Percentiles rank a stretch among this genome's conserved stretches.
Evolutionary conservation across 2,797 vertebrate species (phyloP).

Genomic region (Pyrocephalus nanus): DNA sequence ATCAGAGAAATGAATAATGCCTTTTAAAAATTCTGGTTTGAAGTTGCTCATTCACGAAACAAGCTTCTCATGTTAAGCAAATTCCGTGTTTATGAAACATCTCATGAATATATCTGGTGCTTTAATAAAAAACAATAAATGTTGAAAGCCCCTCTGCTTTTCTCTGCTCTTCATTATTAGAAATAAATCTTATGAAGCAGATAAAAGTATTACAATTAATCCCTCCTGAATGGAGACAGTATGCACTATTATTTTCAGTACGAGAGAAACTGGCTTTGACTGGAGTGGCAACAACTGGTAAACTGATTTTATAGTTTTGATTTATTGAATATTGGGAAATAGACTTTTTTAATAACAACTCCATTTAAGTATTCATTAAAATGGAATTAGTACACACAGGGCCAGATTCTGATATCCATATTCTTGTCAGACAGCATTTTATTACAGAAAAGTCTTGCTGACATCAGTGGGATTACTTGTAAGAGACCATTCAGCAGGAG

Average conservation of each 20-base stretch:
- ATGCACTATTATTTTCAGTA: conserved; percentile 13
- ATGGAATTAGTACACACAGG: conserved; percentile 58
- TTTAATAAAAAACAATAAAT: conserved; percentile 33
- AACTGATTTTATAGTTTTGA: conserved; percentile 60
- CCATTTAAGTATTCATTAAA: conserved; percentile 69
- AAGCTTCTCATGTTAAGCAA: neutral
- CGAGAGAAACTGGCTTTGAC: conserved; percentile 37
- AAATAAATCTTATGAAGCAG: conserved; percentile 56
- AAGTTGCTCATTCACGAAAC: neutral
- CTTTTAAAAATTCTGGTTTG: neutral
- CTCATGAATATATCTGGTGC: neutral
- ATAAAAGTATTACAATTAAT: conserved; percentile 52
- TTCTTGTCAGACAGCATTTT: conserved; percentile 61
- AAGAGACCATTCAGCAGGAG: conserved; percentile 5
- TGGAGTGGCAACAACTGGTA: conserved; percentile 51
- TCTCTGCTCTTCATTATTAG: conserved; percentile 39
- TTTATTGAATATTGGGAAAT: conserved; percentile 68
- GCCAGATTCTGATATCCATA: conserved; percentile 64
- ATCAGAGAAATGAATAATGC: neutral
- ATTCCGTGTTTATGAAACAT: neutral
- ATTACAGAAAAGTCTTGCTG: conserved; percentile 59
- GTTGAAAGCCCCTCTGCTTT: conserved; percentile 26
- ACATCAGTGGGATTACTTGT: conserved; percentile 57
- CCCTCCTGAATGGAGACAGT: conserved; percentile 44
- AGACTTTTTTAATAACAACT: conserved; percentile 63